These are phyloP conservation scores for Phyllotreta cruciferae DNA, from an alignment of 2,888 invertebrate species.

Conservation along the genomic window DNA sequence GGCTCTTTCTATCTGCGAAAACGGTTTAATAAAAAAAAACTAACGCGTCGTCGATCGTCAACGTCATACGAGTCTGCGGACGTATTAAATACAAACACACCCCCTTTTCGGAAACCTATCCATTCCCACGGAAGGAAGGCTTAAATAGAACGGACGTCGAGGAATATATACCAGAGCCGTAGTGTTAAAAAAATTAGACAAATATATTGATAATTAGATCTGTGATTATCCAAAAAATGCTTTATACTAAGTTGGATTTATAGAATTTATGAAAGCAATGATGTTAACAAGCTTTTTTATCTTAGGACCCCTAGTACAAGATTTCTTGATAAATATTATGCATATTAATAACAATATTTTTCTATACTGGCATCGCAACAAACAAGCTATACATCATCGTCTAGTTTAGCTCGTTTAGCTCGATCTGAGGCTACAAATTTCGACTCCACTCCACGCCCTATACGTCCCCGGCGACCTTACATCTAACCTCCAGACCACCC, in stretches of 20 bases:
- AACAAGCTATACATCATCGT: background rate
- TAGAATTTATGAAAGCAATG: too few relatives aligned
- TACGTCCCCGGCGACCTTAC: background rate
- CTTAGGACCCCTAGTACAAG: too few relatives aligned
- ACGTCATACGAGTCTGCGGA: slow-evolving; percentile 11
- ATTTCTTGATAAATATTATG: too few relatives aligned
- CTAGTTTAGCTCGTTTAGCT: background rate
- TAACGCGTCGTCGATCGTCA: slow-evolving; percentile 7
- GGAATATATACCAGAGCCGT: background rate
- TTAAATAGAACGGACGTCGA: slow-evolving; percentile 9
- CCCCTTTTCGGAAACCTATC: slow-evolving; percentile 15
- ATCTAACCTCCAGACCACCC: slow-evolving; percentile 11
- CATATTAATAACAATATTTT: too few relatives aligned
- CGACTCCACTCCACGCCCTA: background rate
- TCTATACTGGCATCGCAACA: too few relatives aligned
- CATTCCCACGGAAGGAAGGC: slow-evolving; percentile 21
- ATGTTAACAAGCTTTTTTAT: too few relatives aligned
- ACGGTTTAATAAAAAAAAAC: slow-evolving; percentile 10
- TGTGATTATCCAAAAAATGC: background rate
- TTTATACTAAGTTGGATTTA: too few relatives aligned
- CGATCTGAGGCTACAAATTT: background rate
- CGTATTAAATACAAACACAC: slow-evolving; percentile 21
- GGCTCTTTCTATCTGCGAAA: slow-evolving; percentile 5
- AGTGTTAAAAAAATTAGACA: background rate
- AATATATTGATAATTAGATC: background rate